phyloP scores from a whole-genome alignment of 2,113 vertebrate species.

The Myxocyprinus asiaticus region DNA sequence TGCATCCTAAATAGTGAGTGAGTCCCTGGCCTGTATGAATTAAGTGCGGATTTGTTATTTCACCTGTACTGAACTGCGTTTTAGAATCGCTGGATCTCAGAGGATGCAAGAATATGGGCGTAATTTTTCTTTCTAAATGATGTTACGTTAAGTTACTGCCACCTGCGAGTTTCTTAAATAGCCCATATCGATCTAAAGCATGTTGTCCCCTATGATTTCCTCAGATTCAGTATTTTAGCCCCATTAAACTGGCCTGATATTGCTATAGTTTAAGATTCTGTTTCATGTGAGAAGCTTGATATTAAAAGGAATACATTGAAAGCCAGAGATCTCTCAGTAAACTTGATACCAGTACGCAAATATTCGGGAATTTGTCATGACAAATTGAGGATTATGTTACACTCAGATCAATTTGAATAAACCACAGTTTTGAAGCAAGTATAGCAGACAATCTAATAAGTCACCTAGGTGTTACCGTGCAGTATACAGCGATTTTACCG shows the following conservation, averaged over 20 bases:
- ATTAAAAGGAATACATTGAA: neutral
- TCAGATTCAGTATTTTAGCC: conserved; percentile 20
- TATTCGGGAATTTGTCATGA: too few species aligned
- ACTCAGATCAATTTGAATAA: too few species aligned
- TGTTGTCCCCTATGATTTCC: neutral
- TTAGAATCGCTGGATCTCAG: conserved; percentile 2
- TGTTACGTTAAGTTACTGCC: neutral
- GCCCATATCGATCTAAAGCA: conserved; percentile 7
- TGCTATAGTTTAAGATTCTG: conserved; percentile 10
- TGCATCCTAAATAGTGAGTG: conserved; percentile 42
- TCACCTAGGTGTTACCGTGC: too few species aligned
- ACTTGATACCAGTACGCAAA: too few species aligned
- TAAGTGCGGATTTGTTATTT: conserved; percentile 39
- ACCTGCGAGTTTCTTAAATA: conserved; percentile 11
- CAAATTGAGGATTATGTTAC: too few species aligned
- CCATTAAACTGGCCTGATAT: neutral
- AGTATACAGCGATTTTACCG: too few species aligned
- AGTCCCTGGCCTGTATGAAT: conserved; percentile 30
- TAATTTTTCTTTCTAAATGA: conserved; percentile 32
- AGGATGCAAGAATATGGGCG: conserved; percentile 16
- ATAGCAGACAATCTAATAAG: too few species aligned
- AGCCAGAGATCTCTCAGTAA: too few species aligned
- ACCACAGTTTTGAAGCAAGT: too few species aligned
- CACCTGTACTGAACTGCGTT: neutral
- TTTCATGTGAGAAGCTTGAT: neutral